Evolutionary conservation across 2,888 invertebrate genomes (phyloP).

Genomic region (Lepidocyrtoides sp.): DNA sequence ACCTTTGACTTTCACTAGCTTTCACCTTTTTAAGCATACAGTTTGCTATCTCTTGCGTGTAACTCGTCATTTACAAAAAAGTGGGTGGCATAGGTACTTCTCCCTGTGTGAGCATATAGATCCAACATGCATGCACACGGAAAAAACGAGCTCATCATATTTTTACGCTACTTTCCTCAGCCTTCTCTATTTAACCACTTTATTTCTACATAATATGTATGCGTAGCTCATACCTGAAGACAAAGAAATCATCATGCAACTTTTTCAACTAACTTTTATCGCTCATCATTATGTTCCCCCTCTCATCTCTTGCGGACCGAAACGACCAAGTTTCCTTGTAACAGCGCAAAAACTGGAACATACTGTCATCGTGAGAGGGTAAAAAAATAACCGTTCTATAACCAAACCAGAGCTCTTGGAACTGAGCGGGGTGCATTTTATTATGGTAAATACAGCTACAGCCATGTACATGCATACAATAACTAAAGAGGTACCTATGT

Average conservation of each 20-base stretch:
- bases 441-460: not conserved
- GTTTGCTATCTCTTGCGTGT: slow-evolving; percentile 2
- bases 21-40: slow-evolving; percentile 44
- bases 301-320: not conserved
- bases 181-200: slow-evolving; percentile 31
- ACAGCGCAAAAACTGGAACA: not conserved
- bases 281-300: slow-evolving; percentile 30
- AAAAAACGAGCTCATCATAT: slow-evolving; percentile 7
- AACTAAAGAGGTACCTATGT: too few species aligned
- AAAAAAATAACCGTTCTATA: not conserved
- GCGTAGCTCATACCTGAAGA: not conserved
- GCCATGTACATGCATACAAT: not conserved
- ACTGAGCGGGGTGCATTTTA: not conserved
- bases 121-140: not conserved
- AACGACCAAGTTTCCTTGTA: not conserved
- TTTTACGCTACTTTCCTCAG: not conserved
- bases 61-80: slow-evolving; percentile 31
- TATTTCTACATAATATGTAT: not conserved
- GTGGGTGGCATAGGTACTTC: slow-evolving; percentile 26
- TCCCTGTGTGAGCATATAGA: not conserved
- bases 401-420: not conserved
- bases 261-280: slow-evolving; percentile 20
- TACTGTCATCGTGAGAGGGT: not conserved
- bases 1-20: slow-evolving; percentile 71
- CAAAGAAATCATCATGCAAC: slow-evolving; percentile 20